A percentile compares a stretch with the other conserved stretches of the same genome.
Conservation (phyloP, 2,888 invertebrate genomes). For the Diabrotica balteata region DNA sequence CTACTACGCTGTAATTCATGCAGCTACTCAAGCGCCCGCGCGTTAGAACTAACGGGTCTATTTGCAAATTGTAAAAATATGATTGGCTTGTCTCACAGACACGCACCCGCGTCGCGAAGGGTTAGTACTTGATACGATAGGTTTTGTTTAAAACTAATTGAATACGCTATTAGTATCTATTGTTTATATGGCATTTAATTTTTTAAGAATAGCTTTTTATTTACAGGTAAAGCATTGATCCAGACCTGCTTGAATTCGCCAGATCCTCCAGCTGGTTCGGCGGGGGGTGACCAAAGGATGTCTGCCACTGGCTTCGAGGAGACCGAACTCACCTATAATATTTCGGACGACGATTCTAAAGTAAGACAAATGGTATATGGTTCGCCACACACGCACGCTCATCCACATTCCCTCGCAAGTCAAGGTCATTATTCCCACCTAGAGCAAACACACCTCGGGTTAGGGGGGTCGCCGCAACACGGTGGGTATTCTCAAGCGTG, state of each 20-base stretch:
- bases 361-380: constrained; percentile 94
- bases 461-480: constrained; percentile 60
- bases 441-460: constrained; percentile 58
- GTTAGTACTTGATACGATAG: too few species aligned
- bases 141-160: too few species aligned
- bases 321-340: constrained; percentile 96
- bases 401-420: constrained; percentile 65
- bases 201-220: constrained; percentile 7
- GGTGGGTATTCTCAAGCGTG: constrained; percentile 71
- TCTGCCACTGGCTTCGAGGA: constrained; percentile 98
- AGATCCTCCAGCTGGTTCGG: constrained; percentile 78
- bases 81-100: too few species aligned
- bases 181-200: too few species aligned
- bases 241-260: constrained; percentile 99
- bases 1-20: too few species aligned
- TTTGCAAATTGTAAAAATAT: too few species aligned
- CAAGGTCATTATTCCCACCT: constrained; percentile 59
- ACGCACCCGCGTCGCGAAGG: too few species aligned
- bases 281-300: constrained; percentile 89
- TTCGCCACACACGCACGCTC: constrained; percentile 70
- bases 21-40: too few species aligned
- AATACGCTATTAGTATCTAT: too few species aligned
- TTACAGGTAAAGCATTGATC: constrained; percentile 91
- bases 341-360: constrained; percentile 95
- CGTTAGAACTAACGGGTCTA: too few species aligned